Percentiles rank a stretch among this genome's conserved stretches.
Conservation (phyloP, 2,888 invertebrate species). For the Hydroisotoma schaefferi region DNA sequence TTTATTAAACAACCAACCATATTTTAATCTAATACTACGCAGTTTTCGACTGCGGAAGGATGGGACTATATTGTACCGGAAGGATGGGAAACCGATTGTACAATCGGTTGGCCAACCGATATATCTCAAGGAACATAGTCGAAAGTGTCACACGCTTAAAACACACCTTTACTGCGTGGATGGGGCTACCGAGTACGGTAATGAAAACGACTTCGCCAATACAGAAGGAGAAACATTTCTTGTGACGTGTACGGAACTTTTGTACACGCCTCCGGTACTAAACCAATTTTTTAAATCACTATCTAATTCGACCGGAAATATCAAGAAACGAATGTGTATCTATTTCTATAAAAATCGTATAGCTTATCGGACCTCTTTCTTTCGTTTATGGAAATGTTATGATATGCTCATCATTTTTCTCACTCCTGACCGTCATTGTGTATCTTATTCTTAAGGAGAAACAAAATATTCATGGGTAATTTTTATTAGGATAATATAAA, state of each 20-base stretch:
- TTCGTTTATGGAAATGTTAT: slow-evolving; percentile 34
- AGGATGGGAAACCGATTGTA: slow-evolving; percentile 26
- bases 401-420: slow-evolving; percentile 32
- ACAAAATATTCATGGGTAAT: slow-evolving; percentile 35
- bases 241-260: slow-evolving; percentile 26
- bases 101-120: slow-evolving; percentile 12
- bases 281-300: background rate
- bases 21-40: background rate
- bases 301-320: too few relatives aligned
- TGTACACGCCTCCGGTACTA: slow-evolving; percentile 21
- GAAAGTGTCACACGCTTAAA: slow-evolving; percentile 29
- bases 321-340: too few relatives aligned
- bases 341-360: too few relatives aligned
- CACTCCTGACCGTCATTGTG: slow-evolving; percentile 25
- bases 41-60: slow-evolving; percentile 31
- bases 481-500: too few relatives aligned
- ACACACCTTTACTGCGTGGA: slow-evolving; percentile 34
- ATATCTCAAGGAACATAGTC: slow-evolving; percentile 17
- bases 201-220: slow-evolving; percentile 24
- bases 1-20: too few relatives aligned
- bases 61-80: slow-evolving; percentile 30
- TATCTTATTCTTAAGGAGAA: slow-evolving; percentile 31
- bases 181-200: slow-evolving; percentile 33
- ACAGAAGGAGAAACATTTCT: slow-evolving; percentile 31
- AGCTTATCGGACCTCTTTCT: slow-evolving; percentile 32